Percentiles rank a stretch among this genome's conserved stretches.
These are phyloP conservation scores for Neodiprion pinetum DNA, from an alignment of 1,140 invertebrate species.

Conservation along the genomic window DNA sequence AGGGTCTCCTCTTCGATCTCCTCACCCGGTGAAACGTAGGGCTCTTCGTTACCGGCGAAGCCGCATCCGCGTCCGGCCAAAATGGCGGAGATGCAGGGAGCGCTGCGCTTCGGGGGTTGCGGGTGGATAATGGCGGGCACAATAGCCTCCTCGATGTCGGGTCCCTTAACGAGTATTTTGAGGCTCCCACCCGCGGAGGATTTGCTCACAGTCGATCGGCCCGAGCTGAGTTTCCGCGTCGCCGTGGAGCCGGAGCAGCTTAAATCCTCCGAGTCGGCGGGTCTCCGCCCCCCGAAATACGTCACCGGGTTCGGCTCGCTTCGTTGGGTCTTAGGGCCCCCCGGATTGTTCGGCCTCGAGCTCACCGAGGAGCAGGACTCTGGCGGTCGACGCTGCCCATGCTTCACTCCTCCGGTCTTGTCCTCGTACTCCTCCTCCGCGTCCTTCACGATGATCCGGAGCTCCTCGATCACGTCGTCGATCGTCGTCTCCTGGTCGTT, in stretches of 20 bases:
- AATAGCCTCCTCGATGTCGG: slow-evolving; percentile 65
- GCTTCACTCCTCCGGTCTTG: slow-evolving; percentile 32
- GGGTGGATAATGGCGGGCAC: slow-evolving; percentile 69
- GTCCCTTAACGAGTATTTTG: slow-evolving; percentile 56
- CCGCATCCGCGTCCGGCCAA: slow-evolving; percentile 43
- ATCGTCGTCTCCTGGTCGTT: slow-evolving; percentile 85
- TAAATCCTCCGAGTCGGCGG: slow-evolving; percentile 26
- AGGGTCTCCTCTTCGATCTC: slow-evolving; percentile 72
- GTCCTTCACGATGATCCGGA: slow-evolving; percentile 84
- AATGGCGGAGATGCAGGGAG: slow-evolving; percentile 46
- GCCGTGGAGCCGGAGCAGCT: slow-evolving; percentile 24
- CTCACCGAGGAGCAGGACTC: too few species aligned
- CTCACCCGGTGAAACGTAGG: slow-evolving; percentile 56
- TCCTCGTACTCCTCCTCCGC: slow-evolving; percentile 75
- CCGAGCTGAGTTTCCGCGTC: slow-evolving; percentile 11
- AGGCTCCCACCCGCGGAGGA: slow-evolving; percentile 46
- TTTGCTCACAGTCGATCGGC: slow-evolving; percentile 28
- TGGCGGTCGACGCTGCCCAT: too few species aligned
- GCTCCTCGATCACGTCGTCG: slow-evolving; percentile 85
- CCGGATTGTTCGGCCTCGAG: background rate
- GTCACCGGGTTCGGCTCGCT: slow-evolving; percentile 27
- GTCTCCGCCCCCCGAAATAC: slow-evolving; percentile 31
- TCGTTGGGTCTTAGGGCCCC: background rate
- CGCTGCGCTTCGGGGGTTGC: slow-evolving; percentile 65
- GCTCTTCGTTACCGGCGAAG: slow-evolving; percentile 40